Evolutionary conservation across 37 sponge, comb jelly and placozoan genomes (phyloP), one percentile per base, ranked within the genome.

Genomic region (Mnemiopsis leidyi): DNA sequence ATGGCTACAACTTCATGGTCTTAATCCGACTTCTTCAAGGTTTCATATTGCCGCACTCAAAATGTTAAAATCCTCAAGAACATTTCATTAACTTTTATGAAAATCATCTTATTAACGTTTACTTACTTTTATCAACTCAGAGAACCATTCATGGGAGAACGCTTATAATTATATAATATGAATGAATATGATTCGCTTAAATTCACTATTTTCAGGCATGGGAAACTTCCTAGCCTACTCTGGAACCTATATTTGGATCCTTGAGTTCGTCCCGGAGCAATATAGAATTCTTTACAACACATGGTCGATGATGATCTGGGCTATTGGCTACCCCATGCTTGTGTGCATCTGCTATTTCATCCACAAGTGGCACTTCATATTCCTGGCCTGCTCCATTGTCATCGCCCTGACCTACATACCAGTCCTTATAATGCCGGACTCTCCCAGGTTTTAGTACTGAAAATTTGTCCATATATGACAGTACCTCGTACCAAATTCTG

Each of bases 1-100:
- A 71, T 28, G 20, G 75, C 30, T 71, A 71, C 75, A 71, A 71
- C n/a, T 71, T 71, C 30, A n/a, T 71, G 30, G n/a, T 71, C 30
- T 13, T 18, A 28, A 71, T 71, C 75, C 75, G 75, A 23, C 30
- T 71, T 29, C 75, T 71, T 2, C 26, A 29, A 28, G 75, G 75
- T n/a, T 23, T 71, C n/a, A 13, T 48, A n/a, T n/a, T n/a, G n/a
- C n/a, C n/a, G n/a, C n/a, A n/a, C n/a, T n/a, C n/a, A n/a, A n/a
- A n/a, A n/a, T n/a, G n/a, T n/a, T n/a, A n/a, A n/a, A n/a, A n/a
- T n/a, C n/a, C n/a, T n/a, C n/a, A n/a, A n/a, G n/a, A n/a, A n/a
- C n/a, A n/a, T n/a, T n/a, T n/a, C n/a, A n/a, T n/a, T n/a, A n/a
- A n/a, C n/a, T n/a, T n/a, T n/a, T n/a, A n/a, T n/a, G n/a, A n/a